Conservation (phyloP, 2,113 vertebrate genomes). For the Thinocorus orbignyianus region DNA sequence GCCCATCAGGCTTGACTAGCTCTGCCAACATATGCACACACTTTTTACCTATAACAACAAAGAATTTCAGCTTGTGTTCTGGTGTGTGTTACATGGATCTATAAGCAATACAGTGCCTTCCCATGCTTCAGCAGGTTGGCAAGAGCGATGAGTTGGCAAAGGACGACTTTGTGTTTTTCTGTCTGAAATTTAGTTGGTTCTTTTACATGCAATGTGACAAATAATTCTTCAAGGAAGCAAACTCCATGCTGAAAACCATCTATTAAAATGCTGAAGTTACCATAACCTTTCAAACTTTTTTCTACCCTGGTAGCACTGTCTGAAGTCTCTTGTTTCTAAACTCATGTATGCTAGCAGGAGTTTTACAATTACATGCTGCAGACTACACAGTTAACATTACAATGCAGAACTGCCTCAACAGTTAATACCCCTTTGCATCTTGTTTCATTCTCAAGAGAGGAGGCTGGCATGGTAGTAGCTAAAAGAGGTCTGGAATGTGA, state of each 20-base stretch:
- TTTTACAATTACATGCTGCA: neutral
- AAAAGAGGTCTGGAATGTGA: neutral
- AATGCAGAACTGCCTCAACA: neutral
- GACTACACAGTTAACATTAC: neutral
- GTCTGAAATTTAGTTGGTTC: neutral
- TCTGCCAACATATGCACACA: constrained; percentile 4
- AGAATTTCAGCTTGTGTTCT: neutral
- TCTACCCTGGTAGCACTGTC: neutral
- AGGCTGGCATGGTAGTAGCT: neutral
- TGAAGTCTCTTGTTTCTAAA: neutral
- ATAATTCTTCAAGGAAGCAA: neutral
- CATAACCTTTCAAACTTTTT: neutral
- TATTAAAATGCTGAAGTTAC: neutral
- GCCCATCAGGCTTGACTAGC: neutral
- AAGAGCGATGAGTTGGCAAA: neutral
- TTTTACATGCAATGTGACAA: neutral
- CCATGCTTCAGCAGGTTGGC: neutral
- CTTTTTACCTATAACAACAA: neutral
- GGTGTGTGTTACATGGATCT: neutral
- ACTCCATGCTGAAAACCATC: neutral
- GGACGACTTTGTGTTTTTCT: neutral
- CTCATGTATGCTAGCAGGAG: neutral
- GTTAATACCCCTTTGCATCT: neutral
- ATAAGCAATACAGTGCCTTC: neutral
- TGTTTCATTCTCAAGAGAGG: neutral